phyloP scores from a whole-genome alignment of 1,140 invertebrate species.

The Tachypleus tridentatus region DNA sequence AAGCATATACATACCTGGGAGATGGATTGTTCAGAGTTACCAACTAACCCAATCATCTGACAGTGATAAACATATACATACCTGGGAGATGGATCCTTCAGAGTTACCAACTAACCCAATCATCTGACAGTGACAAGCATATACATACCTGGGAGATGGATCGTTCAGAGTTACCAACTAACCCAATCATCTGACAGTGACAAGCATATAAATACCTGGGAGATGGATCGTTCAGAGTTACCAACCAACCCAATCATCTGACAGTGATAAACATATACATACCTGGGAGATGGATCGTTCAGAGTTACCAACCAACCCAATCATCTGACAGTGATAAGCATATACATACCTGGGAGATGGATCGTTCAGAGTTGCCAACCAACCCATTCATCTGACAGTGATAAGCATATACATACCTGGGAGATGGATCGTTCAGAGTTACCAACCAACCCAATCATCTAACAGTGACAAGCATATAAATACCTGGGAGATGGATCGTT shows the following conservation, averaged over 20 bases:
- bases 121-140: too few relatives aligned
- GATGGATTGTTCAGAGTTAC: slow-evolving; percentile 49
- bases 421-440: slow-evolving; percentile 47
- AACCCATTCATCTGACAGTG: too few relatives aligned
- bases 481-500: slow-evolving; percentile 43
- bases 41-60: too few relatives aligned
- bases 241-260: too few relatives aligned
- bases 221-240: slow-evolving; percentile 47
- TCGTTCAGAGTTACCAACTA: slow-evolving; percentile 51
- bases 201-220: slow-evolving; percentile 29
- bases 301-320: slow-evolving; percentile 51
- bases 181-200: too few relatives aligned
- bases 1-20: slow-evolving; percentile 30
- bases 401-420: slow-evolving; percentile 28
- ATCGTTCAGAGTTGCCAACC: slow-evolving; percentile 52
- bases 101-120: slow-evolving; percentile 53
- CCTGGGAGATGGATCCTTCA: slow-evolving; percentile 44
- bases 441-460: slow-evolving; percentile 51
- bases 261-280: slow-evolving; percentile 3
- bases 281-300: slow-evolving; percentile 45
- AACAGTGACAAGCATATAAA: neutral
- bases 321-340: too few relatives aligned
- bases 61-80: slow-evolving; percentile 15
- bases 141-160: slow-evolving; percentile 38
- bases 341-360: slow-evolving; percentile 37